Evolutionary conservation across 2,113 vertebrate species (phyloP), one percentile per base, ranked within the genome.

Genomic region (Mystacornis crossleyi): DNA sequence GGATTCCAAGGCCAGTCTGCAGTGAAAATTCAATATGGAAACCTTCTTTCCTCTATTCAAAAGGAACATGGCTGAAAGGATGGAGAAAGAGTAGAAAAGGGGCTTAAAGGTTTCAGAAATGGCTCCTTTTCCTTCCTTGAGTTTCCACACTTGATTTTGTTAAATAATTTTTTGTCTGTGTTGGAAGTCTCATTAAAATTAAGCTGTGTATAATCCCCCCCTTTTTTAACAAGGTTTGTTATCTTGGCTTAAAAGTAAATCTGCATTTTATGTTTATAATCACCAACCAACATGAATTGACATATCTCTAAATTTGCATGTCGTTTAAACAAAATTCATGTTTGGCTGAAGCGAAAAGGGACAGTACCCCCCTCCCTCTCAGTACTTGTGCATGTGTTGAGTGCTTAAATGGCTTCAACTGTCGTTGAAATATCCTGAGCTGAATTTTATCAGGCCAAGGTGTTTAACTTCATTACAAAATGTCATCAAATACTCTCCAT

Each of bases 181-280:
- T 60, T 84, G 34, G 33, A 81, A 81, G 8, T 51, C 6, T 66
- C 8, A 24, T 50, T 65, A 93, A 78, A 81, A 78, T 79, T 33
- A 34, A 40, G 6, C 12, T 34, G 3, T 74, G 5, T 66, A 24
- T 50, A 42, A 28, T 45, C 2, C 3, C 5, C 4, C 1, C 0
- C 0, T 31, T 78, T 85, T 69, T 64, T 17, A 51, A 60, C 5
- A 38, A 43, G 9, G 2, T 25, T 80, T 82, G 3, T 80, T 53
- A n/a, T 40, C 60, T 81, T 53, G 24, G 24, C 15, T 69, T 36
- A 26, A 60, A 81, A 57, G 3, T 40, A 71, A 75, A 80, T 60
- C 20, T 71, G 8, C 25, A 31, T 67, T 94, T 91, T 73, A 14
- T 70, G 4, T 36, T 74, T 51, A 9, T 54, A 36, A 28, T 69